These are phyloP conservation scores for Sula dactylatra DNA, from an alignment of 2,113 vertebrate genomes.

Conservation along the genomic window DNA sequence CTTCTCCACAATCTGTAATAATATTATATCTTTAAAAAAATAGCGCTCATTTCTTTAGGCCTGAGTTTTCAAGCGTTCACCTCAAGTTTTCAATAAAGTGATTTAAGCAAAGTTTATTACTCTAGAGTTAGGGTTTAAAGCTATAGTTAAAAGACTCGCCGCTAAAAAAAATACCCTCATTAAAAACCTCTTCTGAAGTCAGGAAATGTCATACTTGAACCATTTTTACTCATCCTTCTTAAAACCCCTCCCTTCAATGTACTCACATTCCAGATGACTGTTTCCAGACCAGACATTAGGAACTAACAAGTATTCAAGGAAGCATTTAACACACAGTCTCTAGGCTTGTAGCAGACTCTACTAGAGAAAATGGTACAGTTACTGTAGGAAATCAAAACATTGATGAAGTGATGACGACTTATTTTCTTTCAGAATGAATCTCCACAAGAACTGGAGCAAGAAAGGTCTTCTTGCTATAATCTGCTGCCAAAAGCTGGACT, in stretches of 20 bases:
- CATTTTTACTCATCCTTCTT: not conserved
- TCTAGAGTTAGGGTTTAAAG: not conserved
- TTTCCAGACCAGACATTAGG: not conserved
- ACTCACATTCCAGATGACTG: not conserved
- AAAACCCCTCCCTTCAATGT: not conserved
- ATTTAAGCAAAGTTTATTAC: not conserved
- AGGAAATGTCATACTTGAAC: not conserved
- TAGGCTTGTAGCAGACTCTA: not conserved
- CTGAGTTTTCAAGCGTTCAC: not conserved
- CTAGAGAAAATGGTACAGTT: not conserved
- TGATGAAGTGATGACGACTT: not conserved
- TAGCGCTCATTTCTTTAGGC: not conserved
- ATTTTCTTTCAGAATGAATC: not conserved
- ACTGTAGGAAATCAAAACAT: not conserved
- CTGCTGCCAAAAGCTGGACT: not conserved
- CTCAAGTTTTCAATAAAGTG: not conserved
- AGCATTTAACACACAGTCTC: not conserved
- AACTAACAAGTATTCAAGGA: not conserved
- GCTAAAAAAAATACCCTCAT: not conserved
- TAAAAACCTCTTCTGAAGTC: not conserved
- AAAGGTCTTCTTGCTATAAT: not conserved
- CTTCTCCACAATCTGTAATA: not conserved
- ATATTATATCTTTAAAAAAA: not conserved
- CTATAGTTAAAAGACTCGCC: not conserved
- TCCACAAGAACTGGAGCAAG: not conserved